Evolutionary conservation across 1,140 invertebrate genomes (phyloP).

Genomic region (Caenorhabditis elegans): DNA sequence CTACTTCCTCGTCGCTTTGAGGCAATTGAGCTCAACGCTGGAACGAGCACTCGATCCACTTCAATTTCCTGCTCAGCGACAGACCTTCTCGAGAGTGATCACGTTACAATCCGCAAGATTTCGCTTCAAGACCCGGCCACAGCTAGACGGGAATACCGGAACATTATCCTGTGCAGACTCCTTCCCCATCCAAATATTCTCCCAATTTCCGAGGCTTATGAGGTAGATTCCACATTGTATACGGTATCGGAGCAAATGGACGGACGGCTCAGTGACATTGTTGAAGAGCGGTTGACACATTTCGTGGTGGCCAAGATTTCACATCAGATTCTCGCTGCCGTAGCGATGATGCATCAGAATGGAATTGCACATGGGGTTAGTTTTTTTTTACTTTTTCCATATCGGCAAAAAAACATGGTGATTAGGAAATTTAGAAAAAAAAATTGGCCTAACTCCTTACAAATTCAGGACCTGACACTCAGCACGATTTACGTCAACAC

Average conservation of each 20-base stretch:
- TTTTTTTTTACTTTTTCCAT: not conserved
- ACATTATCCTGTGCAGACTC: not conserved
- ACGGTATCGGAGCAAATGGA: slow-evolving; percentile 16
- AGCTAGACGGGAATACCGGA: not conserved
- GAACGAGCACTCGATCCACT: not conserved
- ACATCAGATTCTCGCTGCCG: not conserved
- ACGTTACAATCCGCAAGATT: slow-evolving; percentile 1
- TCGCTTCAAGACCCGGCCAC: slow-evolving; percentile 21
- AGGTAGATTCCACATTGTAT: not conserved
- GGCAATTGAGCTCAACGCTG: not conserved
- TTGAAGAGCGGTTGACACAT: not conserved
- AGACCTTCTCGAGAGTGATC: slow-evolving; percentile 9
- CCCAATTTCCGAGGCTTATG: not conserved
- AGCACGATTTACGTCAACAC: slow-evolving; percentile 16
- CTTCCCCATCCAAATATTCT: slow-evolving; percentile 9
- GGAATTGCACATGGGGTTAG: slow-evolving; percentile 7
- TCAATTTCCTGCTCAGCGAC: not conserved
- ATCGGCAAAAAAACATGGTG: not conserved
- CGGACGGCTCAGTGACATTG: not conserved
- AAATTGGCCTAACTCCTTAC: too few species aligned
- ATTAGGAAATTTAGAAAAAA: too few species aligned
- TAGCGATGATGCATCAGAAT: slow-evolving; percentile 19
- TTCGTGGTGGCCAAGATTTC: slow-evolving; percentile 1
- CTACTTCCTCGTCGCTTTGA: slow-evolving; percentile 1
- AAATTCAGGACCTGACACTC: not conserved